Base-by-base conservation (phyloP, 2,113 vertebrate species). In the Lampris incognitus region DNA sequence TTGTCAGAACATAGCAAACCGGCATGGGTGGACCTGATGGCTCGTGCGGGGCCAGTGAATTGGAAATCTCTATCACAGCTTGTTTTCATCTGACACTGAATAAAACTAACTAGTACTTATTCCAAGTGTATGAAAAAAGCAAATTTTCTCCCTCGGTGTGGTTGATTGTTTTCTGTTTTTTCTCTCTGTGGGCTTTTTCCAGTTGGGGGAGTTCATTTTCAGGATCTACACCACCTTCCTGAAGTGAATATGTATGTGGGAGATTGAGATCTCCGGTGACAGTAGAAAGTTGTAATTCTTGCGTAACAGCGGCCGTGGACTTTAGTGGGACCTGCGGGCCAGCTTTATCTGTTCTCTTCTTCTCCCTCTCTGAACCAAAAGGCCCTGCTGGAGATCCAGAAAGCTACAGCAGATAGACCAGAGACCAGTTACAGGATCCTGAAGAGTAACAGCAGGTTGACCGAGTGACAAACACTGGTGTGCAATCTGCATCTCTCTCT, bases 371-470 rank as follows among this genome's bases (percentile, higher is more conserved):
- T 13, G 24, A 62, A 84, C 81, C 76, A 85, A 83, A 86, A 76
- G 75, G 61, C 59, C 70, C 78, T 69, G 84, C 87, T 83, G 89
- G 60, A 85, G 60, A 69, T 84, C 87, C 71, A 78, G 87, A 83
- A 90, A 90, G 83, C 82, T 81, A 82, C 85, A 83, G 78, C 86
- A 78, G 81, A 81, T 76, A 88, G 90, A 87, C 81, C 78, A 62
- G 90, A 91, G 91, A 91, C 89, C 92, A 93, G 92, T 93, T 91
- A 91, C 72, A 63, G 40, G 66, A 84, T 84, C 85, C 87, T 77
- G 70, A 90, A 87, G 88, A 85, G 87, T 86, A 87, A 79, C 86
- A 81, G 83, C 79, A 87, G 84, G 83, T 91, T 85, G 58, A 85
- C 9, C 46, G 40, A 78, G 81, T 84, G 87, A 86, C 72, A 81